Percentiles rank a stretch among this genome's conserved stretches.
phyloP scores from a whole-genome alignment of 30 jellyfish, hydroid and myxozoan genomes.

The Hydractinia symbiolongicarpus region DNA sequence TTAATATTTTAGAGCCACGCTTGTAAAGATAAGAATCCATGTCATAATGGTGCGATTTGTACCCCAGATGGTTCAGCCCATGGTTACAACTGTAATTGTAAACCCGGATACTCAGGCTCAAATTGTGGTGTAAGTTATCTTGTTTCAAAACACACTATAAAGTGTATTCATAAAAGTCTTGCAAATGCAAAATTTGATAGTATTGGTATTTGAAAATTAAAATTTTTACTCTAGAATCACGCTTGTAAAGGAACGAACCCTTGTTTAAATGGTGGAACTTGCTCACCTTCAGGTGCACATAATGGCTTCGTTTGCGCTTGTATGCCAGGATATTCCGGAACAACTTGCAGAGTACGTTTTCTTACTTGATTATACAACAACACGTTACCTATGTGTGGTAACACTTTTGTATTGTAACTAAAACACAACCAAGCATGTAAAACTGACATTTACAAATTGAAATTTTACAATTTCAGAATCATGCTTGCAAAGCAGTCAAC shows the following conservation, averaged over 20 bases:
- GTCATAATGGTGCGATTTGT: conserved; percentile 2
- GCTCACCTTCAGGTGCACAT: conserved; percentile 57
- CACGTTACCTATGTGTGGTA: too few relatives aligned
- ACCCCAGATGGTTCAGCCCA: conserved; percentile 8
- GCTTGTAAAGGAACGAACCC: conserved; percentile 55
- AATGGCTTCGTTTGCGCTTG: conserved; percentile 58
- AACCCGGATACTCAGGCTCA: conserved; percentile 2
- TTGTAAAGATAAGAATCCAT: conserved; percentile 2
- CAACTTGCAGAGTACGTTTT: conserved; percentile 8
- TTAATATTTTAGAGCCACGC: not conserved
- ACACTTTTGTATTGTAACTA: too few relatives aligned
- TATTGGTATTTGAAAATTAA: too few relatives aligned
- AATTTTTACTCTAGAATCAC: not conserved
- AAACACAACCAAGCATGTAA: too few relatives aligned
- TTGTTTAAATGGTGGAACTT: conserved; percentile 57
- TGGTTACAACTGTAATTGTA: conserved; percentile 6
- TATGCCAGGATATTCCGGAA: conserved; percentile 60
- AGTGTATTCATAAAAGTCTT: too few relatives aligned
- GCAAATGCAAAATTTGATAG: too few relatives aligned
- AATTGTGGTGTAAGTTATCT: conserved; percentile 17
- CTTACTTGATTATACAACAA: too few relatives aligned
- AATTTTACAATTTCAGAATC: not conserved
- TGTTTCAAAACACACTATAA: not conserved
- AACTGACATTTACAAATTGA: too few relatives aligned
- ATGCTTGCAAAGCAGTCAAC: conserved; percentile 16